Evolutionary conservation across 2,888 invertebrate genomes (phyloP).

Genomic region (Stomorhina lunata): DNA sequence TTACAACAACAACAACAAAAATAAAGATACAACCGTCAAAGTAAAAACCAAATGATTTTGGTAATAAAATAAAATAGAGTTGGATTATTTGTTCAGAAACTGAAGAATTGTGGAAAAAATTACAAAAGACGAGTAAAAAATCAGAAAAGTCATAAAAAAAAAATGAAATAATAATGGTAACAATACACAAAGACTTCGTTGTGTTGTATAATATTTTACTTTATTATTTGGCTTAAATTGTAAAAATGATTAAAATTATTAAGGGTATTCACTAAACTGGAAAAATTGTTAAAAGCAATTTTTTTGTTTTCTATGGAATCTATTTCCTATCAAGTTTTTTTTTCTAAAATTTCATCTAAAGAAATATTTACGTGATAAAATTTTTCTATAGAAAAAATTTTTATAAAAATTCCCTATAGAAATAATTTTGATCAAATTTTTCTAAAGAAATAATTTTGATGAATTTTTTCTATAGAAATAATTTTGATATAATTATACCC

Average conservation of each 20-base stretch:
- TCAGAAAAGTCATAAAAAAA: neutral
- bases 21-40: constrained; percentile 20
- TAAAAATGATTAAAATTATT: neutral
- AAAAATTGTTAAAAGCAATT: neutral
- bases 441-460: too few relatives aligned
- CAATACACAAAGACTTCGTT: neutral
- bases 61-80: constrained; percentile 19
- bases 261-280: neutral
- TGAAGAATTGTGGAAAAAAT: neutral
- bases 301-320: too few relatives aligned
- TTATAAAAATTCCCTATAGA: too few relatives aligned
- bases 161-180: neutral
- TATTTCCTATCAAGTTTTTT: too few relatives aligned
- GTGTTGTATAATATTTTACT: neutral
- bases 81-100: constrained; percentile 17
- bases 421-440: too few relatives aligned
- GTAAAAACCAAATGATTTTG: constrained; percentile 25
- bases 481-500: too few relatives aligned
- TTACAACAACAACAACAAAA: neutral
- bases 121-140: neutral
- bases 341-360: too few relatives aligned
- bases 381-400: too few relatives aligned
- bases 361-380: too few relatives aligned
- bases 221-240: constrained; percentile 16
- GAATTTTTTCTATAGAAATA: too few relatives aligned